These are phyloP conservation scores for Oncopodura yosiiana DNA, from an alignment of 1,140 invertebrate genomes.

Conservation along the genomic window DNA sequence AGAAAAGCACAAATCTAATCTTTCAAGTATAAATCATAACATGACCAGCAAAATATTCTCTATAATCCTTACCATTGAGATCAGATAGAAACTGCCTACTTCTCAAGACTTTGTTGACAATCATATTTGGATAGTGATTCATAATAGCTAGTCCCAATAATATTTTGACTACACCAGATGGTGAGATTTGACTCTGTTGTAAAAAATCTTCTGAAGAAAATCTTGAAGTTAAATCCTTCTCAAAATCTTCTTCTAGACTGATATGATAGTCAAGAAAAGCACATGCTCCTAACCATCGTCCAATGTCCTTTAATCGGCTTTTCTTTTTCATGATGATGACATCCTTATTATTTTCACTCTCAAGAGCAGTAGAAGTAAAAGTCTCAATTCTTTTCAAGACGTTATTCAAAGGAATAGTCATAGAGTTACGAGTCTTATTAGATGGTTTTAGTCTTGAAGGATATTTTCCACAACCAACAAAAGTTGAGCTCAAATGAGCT, in stretches of 20 bases:
- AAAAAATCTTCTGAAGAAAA: slow-evolving; percentile 1
- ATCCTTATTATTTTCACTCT: neutral
- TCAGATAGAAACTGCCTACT: neutral
- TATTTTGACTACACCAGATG: neutral
- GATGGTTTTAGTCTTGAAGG: neutral
- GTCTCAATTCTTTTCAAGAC: neutral
- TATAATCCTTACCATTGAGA: slow-evolving; percentile 4
- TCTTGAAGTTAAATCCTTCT: neutral
- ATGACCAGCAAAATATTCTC: no score
- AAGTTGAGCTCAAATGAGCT: slow-evolving; percentile 7
- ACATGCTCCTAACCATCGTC: neutral
- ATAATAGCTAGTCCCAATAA: slow-evolving; percentile 7
- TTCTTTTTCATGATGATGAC: neutral
- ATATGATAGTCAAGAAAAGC: slow-evolving; percentile 3
- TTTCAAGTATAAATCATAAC: no score
- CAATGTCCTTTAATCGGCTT: slow-evolving; percentile 16
- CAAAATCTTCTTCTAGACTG: neutral
- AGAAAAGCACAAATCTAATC: no score
- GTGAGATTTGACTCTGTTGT: neutral
- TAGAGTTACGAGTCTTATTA: neutral
- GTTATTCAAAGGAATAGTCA: neutral
- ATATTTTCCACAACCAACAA: neutral
- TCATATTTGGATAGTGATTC: slow-evolving; percentile 9
- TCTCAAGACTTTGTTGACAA: slow-evolving; percentile 6
- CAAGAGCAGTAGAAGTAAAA: neutral